Evolutionary conservation across 2,113 vertebrate species (phyloP).

Genomic region (Carassius gibelio): DNA sequence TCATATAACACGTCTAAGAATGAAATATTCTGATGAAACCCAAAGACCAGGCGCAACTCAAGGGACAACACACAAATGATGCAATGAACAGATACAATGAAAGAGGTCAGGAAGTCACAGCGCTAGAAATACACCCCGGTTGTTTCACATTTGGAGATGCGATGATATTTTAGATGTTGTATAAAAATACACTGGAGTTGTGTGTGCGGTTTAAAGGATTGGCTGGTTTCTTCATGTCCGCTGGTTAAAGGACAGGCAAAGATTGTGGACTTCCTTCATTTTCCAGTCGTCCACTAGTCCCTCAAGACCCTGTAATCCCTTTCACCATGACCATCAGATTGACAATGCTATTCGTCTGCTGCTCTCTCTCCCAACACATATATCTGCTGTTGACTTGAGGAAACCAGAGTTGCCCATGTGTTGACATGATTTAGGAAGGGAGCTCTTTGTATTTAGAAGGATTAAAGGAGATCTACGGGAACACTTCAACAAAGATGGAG

Average conservation of each 20-base stretch:
- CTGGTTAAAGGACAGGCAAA: slow-evolving; percentile 44
- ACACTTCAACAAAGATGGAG: slow-evolving; percentile 46
- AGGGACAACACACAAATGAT: slow-evolving; percentile 10
- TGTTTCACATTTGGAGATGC: neutral
- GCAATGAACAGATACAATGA: slow-evolving; percentile 8
- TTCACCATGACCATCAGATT: slow-evolving; percentile 50
- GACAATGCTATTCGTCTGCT: slow-evolving; percentile 18
- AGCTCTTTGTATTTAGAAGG: slow-evolving; percentile 53
- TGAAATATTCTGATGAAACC: slow-evolving; percentile 4
- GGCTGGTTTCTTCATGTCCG: slow-evolving; percentile 45
- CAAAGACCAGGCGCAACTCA: neutral
- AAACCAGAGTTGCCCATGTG: slow-evolving; percentile 38
- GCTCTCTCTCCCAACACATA: neutral
- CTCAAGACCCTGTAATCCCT: slow-evolving; percentile 49
- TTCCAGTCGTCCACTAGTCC: slow-evolving; percentile 43
- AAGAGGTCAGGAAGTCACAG: slow-evolving; percentile 4
- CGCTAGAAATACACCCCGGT: neutral
- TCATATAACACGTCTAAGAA: neutral
- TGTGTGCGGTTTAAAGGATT: slow-evolving; percentile 57
- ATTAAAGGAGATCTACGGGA: slow-evolving; percentile 61
- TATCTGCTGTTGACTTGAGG: slow-evolving; percentile 30
- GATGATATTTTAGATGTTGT: neutral
- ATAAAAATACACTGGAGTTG: slow-evolving; percentile 45
- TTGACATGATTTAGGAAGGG: slow-evolving; percentile 51
- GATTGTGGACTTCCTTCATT: slow-evolving; percentile 38